Evolutionary conservation across 2,113 vertebrate species (phyloP), one percentile per base, ranked within the genome.

Genomic region (Salvelinus alpinus): DNA sequence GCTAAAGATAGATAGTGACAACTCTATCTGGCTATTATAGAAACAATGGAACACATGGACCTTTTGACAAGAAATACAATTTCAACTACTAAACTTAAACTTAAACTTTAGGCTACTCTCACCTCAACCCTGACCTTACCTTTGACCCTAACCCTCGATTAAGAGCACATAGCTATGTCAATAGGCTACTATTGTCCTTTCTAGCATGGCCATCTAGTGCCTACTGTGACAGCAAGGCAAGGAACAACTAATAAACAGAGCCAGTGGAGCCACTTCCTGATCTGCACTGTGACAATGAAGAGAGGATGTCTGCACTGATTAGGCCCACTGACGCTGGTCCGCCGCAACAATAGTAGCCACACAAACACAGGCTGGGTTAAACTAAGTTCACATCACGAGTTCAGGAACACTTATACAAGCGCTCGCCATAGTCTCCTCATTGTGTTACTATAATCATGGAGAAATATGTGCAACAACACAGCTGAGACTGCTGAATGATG

Each of bases 201-300:
- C 1, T 24, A 86, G 18, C 72, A 44, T 14, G 34, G 59, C 60
- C 38, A 47, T 13, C 62, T n/a, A 64, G 38, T 64, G 22, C n/a
- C 44, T 70, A 4, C 16, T 51, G 11, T 29, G 59, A 69, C 72
- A 70, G 67, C 69, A 68, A 27, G 66, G 3, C 9, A 51, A 25
- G 51, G 25, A 51, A 20, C 8, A 31, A 59, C 20, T 57, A 38
- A n/a, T 72, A n/a, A 59, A 69, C 22, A 24, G n/a, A 48, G 34
- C 68, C n/a, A 70, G 38, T 13, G 9, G 38, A 48, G 38, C 18
- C 34, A 48, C 73, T 88, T 89, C 87, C 78, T 88, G 77, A 85
- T 80, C 80, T 76, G n/a, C 68, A 68, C 74, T 67, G 5, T 62
- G 74, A 90, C 87, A 91, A 91, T 82, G 60, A 75, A 86, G 64